Conservation (phyloP, 2,888 invertebrate species). For the Polietes domitor region DNA sequence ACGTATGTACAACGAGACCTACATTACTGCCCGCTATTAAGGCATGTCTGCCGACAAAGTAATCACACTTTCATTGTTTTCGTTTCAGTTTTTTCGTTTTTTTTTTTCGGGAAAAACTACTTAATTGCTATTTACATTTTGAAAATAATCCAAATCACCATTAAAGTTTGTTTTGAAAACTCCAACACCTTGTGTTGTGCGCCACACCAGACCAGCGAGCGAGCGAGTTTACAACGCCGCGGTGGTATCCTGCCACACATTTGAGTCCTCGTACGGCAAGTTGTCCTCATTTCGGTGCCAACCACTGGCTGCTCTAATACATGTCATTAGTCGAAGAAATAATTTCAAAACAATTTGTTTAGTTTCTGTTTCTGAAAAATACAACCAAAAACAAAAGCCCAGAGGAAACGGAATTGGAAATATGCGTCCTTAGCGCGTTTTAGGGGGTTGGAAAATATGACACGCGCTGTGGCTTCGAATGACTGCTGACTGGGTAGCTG, state of each 20-base stretch:
- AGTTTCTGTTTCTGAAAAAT: slow-evolving; percentile 47
- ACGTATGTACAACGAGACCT: not conserved
- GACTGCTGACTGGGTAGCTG: not conserved
- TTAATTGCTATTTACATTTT: slow-evolving; percentile 55
- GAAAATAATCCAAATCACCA: slow-evolving; percentile 48
- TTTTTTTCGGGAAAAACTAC: not conserved
- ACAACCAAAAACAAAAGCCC: not conserved
- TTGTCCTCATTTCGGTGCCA: slow-evolving; percentile 21
- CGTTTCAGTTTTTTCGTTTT: not conserved
- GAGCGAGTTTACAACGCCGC: no score
- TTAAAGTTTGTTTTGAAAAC: slow-evolving; percentile 51
- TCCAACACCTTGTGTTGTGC: slow-evolving; percentile 55
- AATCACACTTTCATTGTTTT: not conserved
- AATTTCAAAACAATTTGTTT: slow-evolving; percentile 56
- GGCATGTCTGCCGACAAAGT: not conserved
- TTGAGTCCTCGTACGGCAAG: not conserved
- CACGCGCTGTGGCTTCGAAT: slow-evolving; percentile 53
- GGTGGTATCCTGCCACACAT: not conserved
- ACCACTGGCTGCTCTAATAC: slow-evolving; percentile 28
- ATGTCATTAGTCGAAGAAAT: slow-evolving; percentile 63
- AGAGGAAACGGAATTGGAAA: slow-evolving; percentile 22
- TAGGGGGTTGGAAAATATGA: slow-evolving; percentile 62
- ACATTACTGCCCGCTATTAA: not conserved
- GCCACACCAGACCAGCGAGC: slow-evolving; percentile 3
- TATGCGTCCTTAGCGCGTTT: not conserved